Evolutionary conservation across 2,113 vertebrate genomes (phyloP), one percentile per base, ranked within the genome.

Genomic region (Mixornis gularis): DNA sequence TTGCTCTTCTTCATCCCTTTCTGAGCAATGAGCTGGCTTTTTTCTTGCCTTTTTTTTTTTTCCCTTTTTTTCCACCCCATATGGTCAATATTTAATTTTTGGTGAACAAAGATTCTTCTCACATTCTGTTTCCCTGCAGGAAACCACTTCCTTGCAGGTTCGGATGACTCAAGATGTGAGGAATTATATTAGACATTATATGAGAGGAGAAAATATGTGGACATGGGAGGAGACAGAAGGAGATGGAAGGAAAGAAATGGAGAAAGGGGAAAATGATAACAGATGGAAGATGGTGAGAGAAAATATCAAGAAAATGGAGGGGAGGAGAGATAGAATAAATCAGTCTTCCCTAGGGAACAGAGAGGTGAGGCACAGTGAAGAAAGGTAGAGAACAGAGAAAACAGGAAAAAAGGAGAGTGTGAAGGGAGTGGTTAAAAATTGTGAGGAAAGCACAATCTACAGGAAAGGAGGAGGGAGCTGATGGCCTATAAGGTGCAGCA

Each of bases 11-110:
- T 89, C 38, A 63, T 62, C 38, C 36, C 13, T 73, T 89, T 77
- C 38, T 74, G 38, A 86, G 34, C 38, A 91, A 84, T 49, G 32
- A 94, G 21, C 5, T 83, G 59, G 25, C 30, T 7, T 21, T 34
- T 51, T 56, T 46, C 46, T 44, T 58, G 21, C 21, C 4, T 32
- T 89, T 81, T 66, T 65, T 81, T 49, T 13, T 7, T 38, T 29
- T 6, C 80, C 8, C 80, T 81, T 71, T 70, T 78, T 63, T 19
- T 7, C 68, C 21, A 56, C 51, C 49, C 77, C 79, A 73, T 69
- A 84, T 86, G 87, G 84, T 77, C 80, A 95, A 73, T 90, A 94
- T 90, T 94, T 91, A 73, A 94, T 92, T 96, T 91, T 80, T 94
- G 34, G 60, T 91, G 89, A 86, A 86, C 43, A 84, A 84, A 83